phyloP scores from a whole-genome alignment of 1,140 invertebrate species.

The Zaprionus camerounensis region DNA sequence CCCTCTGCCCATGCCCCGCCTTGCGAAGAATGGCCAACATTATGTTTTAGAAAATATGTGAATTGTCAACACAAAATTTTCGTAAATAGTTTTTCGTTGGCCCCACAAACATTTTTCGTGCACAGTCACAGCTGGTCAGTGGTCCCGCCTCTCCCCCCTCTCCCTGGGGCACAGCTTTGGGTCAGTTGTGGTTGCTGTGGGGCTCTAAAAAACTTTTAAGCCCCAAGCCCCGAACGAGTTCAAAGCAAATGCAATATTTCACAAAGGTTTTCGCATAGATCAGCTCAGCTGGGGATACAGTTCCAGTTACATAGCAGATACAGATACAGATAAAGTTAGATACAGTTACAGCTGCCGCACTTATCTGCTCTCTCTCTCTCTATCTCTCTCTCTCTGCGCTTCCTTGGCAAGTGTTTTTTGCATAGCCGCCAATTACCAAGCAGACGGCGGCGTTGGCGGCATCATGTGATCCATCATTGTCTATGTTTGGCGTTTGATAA shows the following conservation, averaged over 20 bases:
- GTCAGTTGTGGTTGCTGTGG: constrained; percentile 72
- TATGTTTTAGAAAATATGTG: constrained; percentile 84
- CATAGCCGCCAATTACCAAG: constrained; percentile 66
- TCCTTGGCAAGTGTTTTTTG: constrained; percentile 31
- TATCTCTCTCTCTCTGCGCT: neutral
- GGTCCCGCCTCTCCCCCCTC: constrained; percentile 7
- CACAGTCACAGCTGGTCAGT: constrained; percentile 47
- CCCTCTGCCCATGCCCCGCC: neutral
- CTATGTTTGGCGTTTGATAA: constrained; percentile 82
- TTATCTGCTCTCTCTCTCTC: neutral
- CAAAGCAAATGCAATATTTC: constrained; percentile 75
- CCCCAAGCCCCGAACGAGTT: constrained; percentile 61
- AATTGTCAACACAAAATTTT: constrained; percentile 83
- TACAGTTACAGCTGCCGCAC: neutral
- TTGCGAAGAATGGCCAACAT: constrained; percentile 55
- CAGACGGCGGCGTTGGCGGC: neutral
- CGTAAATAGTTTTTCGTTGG: constrained; percentile 78
- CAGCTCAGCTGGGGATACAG: neutral
- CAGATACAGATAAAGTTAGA: neutral
- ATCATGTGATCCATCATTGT: constrained; percentile 81
- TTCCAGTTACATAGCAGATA: constrained; percentile 8
- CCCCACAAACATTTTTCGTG: constrained; percentile 59
- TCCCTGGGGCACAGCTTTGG: constrained; percentile 60
- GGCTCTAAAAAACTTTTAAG: constrained; percentile 28
- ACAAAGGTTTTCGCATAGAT: constrained; percentile 44